phyloP scores from a whole-genome alignment of 2,888 invertebrate genomes.

The Matsumyia berberina region DNA sequence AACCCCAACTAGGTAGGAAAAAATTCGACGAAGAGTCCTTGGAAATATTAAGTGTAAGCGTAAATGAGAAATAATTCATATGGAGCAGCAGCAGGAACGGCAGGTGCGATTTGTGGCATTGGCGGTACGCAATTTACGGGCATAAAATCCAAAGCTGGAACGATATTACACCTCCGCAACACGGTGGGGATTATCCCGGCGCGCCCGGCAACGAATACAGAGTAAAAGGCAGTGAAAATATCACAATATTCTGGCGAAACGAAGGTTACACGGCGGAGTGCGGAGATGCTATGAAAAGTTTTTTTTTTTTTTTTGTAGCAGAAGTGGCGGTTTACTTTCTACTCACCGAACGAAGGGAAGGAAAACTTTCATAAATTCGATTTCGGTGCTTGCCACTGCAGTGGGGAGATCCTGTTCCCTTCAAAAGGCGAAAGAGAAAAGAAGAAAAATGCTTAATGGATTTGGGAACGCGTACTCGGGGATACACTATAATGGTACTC shows the following conservation, averaged over 20 bases:
- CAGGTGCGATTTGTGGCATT: conserved; percentile 56
- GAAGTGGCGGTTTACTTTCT: conserved; percentile 54
- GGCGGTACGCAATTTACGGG: conserved; percentile 43
- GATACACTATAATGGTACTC: conserved; percentile 42
- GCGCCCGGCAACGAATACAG: not conserved
- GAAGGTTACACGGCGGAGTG: conserved; percentile 28
- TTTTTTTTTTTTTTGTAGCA: not conserved
- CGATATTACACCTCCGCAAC: conserved; percentile 38
- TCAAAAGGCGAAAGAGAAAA: conserved; percentile 6
- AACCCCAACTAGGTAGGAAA: conserved; percentile 18
- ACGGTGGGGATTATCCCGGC: conserved; percentile 23
- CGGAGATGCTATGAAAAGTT: conserved; percentile 35
- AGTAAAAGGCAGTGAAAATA: conserved; percentile 50
- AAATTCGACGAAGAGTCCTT: conserved; percentile 54
- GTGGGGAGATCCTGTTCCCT: not conserved
- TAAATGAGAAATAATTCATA: conserved; percentile 70
- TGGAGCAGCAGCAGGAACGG: conserved; percentile 24
- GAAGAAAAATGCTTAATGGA: conserved; percentile 46
- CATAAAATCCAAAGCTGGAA: conserved; percentile 21
- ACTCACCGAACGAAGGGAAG: not conserved
- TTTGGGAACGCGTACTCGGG: conserved; percentile 45
- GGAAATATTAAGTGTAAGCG: conserved; percentile 53
- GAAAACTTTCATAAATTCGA: conserved; percentile 63
- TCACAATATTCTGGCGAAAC: conserved; percentile 34
- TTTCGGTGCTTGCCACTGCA: conserved; percentile 14